These are phyloP conservation scores for Sigmodon hispidus DNA, from an alignment of 2,113 vertebrate genomes.

Conservation along the genomic window DNA sequence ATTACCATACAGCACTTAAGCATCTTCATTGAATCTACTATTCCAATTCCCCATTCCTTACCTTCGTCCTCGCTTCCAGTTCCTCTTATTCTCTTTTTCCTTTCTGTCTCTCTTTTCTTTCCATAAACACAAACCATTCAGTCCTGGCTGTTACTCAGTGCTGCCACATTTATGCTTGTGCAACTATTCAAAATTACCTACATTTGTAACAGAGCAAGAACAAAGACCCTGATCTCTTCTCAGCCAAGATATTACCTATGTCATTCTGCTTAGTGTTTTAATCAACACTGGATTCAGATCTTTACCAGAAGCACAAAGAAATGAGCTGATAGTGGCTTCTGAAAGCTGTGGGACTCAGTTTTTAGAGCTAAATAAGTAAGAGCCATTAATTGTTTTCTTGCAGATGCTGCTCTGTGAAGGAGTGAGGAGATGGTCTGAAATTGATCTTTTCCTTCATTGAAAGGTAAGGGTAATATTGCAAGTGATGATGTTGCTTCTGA, in stretches of 20 bases:
- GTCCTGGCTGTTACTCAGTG: background rate
- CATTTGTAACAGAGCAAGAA: background rate
- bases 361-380: constrained; percentile 52
- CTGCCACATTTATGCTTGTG: background rate
- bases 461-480: constrained; percentile 37
- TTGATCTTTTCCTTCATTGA: constrained; percentile 38
- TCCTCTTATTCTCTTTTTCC: too few species aligned
- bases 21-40: background rate
- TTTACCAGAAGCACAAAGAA: background rate
- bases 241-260: too few species aligned
- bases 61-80: rapidly evolving
- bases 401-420: constrained; percentile 35
- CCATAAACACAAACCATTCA: background rate
- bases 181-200: background rate
- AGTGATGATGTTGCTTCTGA: background rate
- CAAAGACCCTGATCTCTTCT: background rate
- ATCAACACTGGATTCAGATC: background rate
- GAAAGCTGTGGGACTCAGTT: background rate
- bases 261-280: background rate
- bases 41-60: rapidly evolving
- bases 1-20: background rate
- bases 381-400: constrained; percentile 42
- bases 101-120: too few species aligned
- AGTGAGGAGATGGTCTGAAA: background rate
- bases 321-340: background rate